Base-by-base conservation (phyloP, 2,888 invertebrate species). In the Drosophila austrosaltans region DNA sequence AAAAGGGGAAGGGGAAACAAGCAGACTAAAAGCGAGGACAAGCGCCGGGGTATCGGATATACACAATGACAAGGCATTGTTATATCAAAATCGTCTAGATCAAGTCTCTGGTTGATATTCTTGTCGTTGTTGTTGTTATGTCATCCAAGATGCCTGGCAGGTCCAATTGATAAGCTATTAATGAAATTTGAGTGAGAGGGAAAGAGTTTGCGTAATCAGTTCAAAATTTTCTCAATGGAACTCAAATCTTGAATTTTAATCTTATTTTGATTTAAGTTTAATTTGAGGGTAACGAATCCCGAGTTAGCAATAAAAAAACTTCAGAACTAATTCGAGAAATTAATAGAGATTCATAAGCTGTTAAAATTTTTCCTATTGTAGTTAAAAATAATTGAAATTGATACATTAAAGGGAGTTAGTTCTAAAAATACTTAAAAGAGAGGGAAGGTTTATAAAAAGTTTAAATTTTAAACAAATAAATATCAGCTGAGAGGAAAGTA, bases 31-130 rank as follows among this genome's bases (percentile, higher is more conserved):
- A 48, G 22, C 4, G 48, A 48, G 48, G 25, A 48, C 48, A 48
- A 48, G 48, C 48, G 48, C 22, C 59, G 64, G 39, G 65, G 57
- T 48, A 60, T 66, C 63, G 53, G 54, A 12, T 61, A 61, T 53
- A 70, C 69, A 84, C 88, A 85, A 82, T 85, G 80, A 53, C 20
- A 67, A 22, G 62, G 70, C 82, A 69, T 84, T 82, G 82, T 85
- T 66, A 64, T 58, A 48, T 22, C 48, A 25, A 48, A 48, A 25
- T 48, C 25, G 10, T 48, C 22, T 48, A 25, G 48, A 25, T 48
- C 48, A 25, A 48, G 48, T 22, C 22, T 25, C 25, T 48, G 25
- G 22, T 36, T 28, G 2, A 4, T 28, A 2, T 28, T 28, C 12
- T 16, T 48, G 48, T 48, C 25, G 48, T 25, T 48, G 2, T 48